Conservation (phyloP, 2,888 invertebrate species). For the Lissonota sp. region DNA sequence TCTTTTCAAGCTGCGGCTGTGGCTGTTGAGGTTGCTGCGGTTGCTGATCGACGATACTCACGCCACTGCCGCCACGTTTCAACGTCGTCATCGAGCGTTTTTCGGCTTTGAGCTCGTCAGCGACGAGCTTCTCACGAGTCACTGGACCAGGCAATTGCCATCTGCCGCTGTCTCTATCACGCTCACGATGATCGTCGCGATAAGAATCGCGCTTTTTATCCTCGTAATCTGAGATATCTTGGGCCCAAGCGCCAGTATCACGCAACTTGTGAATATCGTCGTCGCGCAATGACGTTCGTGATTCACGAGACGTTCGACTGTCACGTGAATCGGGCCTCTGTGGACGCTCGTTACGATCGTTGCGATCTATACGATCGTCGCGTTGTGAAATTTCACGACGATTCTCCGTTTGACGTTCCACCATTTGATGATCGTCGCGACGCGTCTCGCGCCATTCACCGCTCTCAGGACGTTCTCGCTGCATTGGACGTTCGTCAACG, state of each 20-base stretch:
- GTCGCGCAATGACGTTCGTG: conserved; percentile 82
- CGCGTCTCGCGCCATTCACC: conserved; percentile 79
- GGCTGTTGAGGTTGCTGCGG: conserved; percentile 71
- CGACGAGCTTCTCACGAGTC: conserved; percentile 86
- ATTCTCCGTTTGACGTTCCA: conserved; percentile 73
- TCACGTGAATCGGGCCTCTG: conserved; percentile 87
- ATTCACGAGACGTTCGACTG: conserved; percentile 85
- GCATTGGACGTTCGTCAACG: conserved; percentile 74
- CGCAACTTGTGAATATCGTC: conserved; percentile 77
- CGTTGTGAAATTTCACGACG: conserved; percentile 70
- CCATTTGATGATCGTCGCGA: conserved; percentile 73
- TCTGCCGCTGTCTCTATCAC: conserved; percentile 76
- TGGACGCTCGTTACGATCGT: conserved; percentile 85
- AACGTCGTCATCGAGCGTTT: conserved; percentile 85
- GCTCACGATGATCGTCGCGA: conserved; percentile 78
- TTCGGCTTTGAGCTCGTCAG: conserved; percentile 85
- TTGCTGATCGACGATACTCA: conserved; percentile 65
- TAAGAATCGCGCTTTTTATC: conserved; percentile 81
- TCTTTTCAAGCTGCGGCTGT: conserved; percentile 73
- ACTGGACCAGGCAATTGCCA: conserved; percentile 86
- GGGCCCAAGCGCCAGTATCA: conserved; percentile 79
- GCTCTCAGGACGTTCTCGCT: conserved; percentile 74
- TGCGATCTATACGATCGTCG: conserved; percentile 78
- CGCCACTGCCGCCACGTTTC: conserved; percentile 81
- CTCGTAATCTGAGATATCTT: conserved; percentile 80